phyloP scores from a whole-genome alignment of 92 coral and sea anemone species.

The Paramuricea clavata region DNA sequence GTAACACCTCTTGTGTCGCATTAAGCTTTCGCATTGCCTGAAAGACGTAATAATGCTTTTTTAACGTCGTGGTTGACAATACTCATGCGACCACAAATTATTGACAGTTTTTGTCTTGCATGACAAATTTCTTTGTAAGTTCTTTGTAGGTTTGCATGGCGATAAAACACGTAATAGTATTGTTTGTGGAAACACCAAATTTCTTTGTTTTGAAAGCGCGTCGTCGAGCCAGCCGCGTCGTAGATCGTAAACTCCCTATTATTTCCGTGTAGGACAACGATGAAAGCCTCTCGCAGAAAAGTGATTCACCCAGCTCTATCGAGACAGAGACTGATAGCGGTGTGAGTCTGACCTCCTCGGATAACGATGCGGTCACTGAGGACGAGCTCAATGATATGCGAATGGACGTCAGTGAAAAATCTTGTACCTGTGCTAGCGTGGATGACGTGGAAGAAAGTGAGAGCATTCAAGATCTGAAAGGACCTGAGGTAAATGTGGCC shows the following conservation, averaged over 20 bases:
- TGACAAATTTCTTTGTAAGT: too few relatives aligned
- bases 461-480: conserved; percentile 59
- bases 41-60: too few relatives aligned
- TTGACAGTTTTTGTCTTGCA: too few relatives aligned
- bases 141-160: too few relatives aligned
- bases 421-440: not conserved
- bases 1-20: too few relatives aligned
- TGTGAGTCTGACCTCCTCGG: conserved; percentile 93
- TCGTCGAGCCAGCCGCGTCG: too few relatives aligned
- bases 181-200: too few relatives aligned
- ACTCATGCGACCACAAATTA: too few relatives aligned
- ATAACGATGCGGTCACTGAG: conserved; percentile 83
- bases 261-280: conserved; percentile 53
- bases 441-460: conserved; percentile 49
- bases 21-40: too few relatives aligned
- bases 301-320: conserved; percentile 90
- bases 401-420: conserved; percentile 25
- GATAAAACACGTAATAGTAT: too few relatives aligned
- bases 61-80: too few relatives aligned
- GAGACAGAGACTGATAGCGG: conserved; percentile 99
- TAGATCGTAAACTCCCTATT: not conserved
- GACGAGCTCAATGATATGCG: conserved; percentile 79
- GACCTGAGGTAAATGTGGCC: conserved; percentile 32
- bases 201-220: too few relatives aligned
- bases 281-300: conserved; percentile 81